A percentile compares a stretch with the other conserved stretches of the same genome.
Evolutionary conservation across 2,888 invertebrate genomes (phyloP).

Genomic region (Dryadula phaetusa): DNA sequence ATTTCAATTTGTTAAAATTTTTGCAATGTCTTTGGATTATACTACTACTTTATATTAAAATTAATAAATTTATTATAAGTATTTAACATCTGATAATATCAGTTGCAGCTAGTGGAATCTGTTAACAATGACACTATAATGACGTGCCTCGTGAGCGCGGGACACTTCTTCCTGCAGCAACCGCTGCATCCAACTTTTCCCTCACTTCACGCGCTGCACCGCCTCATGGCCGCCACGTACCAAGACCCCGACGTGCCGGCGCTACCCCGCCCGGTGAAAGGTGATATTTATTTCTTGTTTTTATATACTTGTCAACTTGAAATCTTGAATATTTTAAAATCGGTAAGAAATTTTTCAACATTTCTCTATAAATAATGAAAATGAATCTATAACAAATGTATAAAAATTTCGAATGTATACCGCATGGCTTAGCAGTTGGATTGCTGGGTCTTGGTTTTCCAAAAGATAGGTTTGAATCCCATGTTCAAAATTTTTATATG

Average conservation of each 20-base stretch:
- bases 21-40: too few species aligned
- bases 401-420: too few species aligned
- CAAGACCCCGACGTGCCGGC: constrained; percentile 90
- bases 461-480: too few species aligned
- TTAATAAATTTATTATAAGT: too few species aligned
- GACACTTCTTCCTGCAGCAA: constrained; percentile 97
- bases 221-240: constrained; percentile 93
- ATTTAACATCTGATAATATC: constrained; percentile 24
- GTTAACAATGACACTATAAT: constrained; percentile 97
- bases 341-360: too few species aligned
- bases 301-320: neutral
- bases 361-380: too few species aligned
- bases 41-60: too few species aligned
- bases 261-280: constrained; percentile 90
- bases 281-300: constrained; percentile 69
- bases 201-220: constrained; percentile 90
- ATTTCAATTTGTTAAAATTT: too few species aligned
- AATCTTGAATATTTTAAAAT: neutral
- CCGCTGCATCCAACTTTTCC: constrained; percentile 97
- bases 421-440: too few species aligned
- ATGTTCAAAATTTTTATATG: too few species aligned
- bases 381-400: too few species aligned
- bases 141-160: constrained; percentile 93
- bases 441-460: too few species aligned
- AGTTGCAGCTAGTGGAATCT: constrained; percentile 93